Percentiles rank a stretch among this genome's conserved stretches.
These are phyloP conservation scores for Campoplex capitator DNA, from an alignment of 2,888 invertebrate species.

Conservation along the genomic window DNA sequence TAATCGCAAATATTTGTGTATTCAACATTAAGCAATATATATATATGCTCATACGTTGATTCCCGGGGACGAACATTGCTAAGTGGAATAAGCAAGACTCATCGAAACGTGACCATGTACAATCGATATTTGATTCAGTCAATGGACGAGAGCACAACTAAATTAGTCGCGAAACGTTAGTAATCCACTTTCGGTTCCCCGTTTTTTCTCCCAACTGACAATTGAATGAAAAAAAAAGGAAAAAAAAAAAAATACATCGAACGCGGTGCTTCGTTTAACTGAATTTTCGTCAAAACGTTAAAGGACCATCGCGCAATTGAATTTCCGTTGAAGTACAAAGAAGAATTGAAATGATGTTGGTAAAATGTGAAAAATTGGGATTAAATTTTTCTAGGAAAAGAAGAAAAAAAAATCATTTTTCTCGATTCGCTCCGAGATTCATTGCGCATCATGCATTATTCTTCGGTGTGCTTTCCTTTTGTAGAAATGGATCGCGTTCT, in stretches of 20 bases:
- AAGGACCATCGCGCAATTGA: neutral
- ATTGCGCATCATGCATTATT: neutral
- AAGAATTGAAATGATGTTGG: neutral
- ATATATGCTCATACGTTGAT: neutral
- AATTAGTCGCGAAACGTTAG: slow-evolving; percentile 61
- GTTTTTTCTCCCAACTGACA: slow-evolving; percentile 51
- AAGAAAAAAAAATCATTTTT: neutral
- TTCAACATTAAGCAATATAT: neutral
- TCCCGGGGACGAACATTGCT: slow-evolving; percentile 54
- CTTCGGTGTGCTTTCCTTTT: neutral
- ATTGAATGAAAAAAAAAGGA: slow-evolving; percentile 8
- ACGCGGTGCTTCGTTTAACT: slow-evolving; percentile 13
- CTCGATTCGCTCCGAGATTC: neutral
- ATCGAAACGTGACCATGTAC: slow-evolving; percentile 46
- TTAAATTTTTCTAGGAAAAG: too few relatives aligned
- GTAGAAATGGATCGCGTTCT: neutral
- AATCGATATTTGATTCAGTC: slow-evolving; percentile 53
- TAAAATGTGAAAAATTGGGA: neutral
- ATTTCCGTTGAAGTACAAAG: neutral
- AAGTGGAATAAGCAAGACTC: slow-evolving; percentile 58
- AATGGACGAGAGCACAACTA: slow-evolving; percentile 54
- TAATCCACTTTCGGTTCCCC: slow-evolving; percentile 54
- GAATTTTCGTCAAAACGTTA: slow-evolving; percentile 42
- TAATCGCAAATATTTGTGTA: neutral
- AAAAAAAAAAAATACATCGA: slow-evolving; percentile 9